Conservation (phyloP, 2,888 invertebrate genomes). For the Lycaena phlaeas region DNA sequence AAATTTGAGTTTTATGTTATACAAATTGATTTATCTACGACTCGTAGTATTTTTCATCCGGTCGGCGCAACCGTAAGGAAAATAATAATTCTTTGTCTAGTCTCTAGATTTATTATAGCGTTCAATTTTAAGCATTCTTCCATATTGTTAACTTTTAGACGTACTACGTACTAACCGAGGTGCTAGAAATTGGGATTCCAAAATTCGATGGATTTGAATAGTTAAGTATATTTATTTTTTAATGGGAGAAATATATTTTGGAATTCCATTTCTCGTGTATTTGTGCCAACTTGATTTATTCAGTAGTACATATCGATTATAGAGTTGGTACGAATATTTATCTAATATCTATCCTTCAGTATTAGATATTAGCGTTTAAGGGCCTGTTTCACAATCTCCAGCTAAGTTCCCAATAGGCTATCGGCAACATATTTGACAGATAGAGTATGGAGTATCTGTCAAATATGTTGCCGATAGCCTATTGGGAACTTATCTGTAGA, state of each 20-base stretch:
- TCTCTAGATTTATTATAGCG: constrained; percentile 51
- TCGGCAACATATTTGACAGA: too few relatives aligned
- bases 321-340: constrained; percentile 49
- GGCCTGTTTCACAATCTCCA: too few relatives aligned
- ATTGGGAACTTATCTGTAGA: too few relatives aligned
- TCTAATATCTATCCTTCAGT: constrained; percentile 59
- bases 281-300: constrained; percentile 51
- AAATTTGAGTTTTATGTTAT: constrained; percentile 8
- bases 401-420: too few relatives aligned
- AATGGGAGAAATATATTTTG: constrained; percentile 30
- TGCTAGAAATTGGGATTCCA: constrained; percentile 53
- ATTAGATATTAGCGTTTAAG: constrained; percentile 56
- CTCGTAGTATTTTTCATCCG: constrained; percentile 17
- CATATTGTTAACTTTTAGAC: constrained; percentile 28
- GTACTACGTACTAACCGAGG: constrained; percentile 39
- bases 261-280: constrained; percentile 44
- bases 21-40: neutral
- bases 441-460: too few relatives aligned
- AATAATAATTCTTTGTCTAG: constrained; percentile 41
- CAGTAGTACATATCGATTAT: constrained; percentile 45
- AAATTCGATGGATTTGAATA: constrained; percentile 57
- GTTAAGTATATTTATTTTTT: constrained; percentile 53
- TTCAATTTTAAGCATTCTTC: constrained; percentile 54
- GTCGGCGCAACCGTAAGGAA: constrained; percentile 35
- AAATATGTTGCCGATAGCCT: too few relatives aligned